Evolutionary conservation across 2,797 vertebrate genomes (phyloP).

Genomic region (Catharus ustulatus): DNA sequence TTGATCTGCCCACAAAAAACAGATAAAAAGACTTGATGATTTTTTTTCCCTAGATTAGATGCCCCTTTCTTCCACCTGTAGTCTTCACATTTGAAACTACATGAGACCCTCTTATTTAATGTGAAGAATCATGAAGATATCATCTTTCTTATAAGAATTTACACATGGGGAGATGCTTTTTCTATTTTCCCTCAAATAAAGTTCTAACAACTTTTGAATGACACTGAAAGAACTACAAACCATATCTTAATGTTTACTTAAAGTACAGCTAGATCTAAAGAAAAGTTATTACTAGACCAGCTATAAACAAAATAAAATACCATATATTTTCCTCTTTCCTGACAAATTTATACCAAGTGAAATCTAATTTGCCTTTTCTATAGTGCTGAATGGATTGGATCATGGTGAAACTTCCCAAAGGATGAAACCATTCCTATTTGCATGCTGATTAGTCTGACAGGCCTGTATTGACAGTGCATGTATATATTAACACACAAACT

Average conservation of each 20-base stretch:
- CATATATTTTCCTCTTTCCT: neutral
- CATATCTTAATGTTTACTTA: neutral
- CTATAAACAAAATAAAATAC: neutral
- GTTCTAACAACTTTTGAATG: neutral
- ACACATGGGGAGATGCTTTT: neutral
- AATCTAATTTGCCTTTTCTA: neutral
- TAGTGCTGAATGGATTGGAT: neutral
- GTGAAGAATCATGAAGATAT: neutral
- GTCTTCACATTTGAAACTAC: neutral
- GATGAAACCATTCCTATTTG: neutral
- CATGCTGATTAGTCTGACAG: neutral
- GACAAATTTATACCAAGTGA: neutral
- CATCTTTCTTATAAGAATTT: neutral
- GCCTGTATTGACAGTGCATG: neutral
- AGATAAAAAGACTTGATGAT: neutral
- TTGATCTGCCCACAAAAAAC: neutral
- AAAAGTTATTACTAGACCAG: neutral
- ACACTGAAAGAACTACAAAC: neutral
- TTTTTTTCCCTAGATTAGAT: neutral
- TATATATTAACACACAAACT: neutral
- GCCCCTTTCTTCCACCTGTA: neutral
- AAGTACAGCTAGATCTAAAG: neutral
- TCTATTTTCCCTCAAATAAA: neutral
- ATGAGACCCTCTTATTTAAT: neutral
- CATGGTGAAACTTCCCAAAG: neutral